Percentiles rank a stretch among this genome's conserved stretches.
Evolutionary conservation across 2,888 invertebrate species (phyloP).

Genomic region (Meiosimyza platycephala): DNA sequence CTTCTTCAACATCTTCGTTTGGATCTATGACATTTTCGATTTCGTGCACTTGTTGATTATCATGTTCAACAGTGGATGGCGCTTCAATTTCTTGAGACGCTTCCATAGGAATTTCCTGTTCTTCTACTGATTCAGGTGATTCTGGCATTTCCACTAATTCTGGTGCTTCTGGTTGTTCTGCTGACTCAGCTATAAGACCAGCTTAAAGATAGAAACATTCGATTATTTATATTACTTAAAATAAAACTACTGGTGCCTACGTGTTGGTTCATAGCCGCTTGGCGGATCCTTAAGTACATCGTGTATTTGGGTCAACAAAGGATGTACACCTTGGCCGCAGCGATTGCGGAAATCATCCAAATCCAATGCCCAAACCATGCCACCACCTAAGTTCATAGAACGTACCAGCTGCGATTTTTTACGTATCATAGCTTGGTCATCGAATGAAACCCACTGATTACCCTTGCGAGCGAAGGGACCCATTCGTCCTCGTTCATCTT

Average conservation of each 20-base stretch:
- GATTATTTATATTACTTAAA: not conserved
- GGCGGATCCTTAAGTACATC: slow-evolving; percentile 73
- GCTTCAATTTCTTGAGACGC: slow-evolving; percentile 48
- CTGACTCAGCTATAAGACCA: no score
- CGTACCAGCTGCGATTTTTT: slow-evolving; percentile 84
- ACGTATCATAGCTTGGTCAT: slow-evolving; percentile 83
- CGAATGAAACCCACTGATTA: slow-evolving; percentile 92
- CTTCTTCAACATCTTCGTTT: slow-evolving; percentile 56
- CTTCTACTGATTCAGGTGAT: slow-evolving; percentile 51
- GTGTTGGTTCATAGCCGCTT: slow-evolving; percentile 53
- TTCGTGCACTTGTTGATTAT: slow-evolving; percentile 18
- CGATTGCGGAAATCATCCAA: slow-evolving; percentile 86
- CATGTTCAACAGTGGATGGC: slow-evolving; percentile 54
- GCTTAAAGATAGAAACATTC: not conserved
- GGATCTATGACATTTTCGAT: slow-evolving; percentile 52
- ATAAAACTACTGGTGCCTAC: slow-evolving; percentile 50
- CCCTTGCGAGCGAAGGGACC: slow-evolving; percentile 90
- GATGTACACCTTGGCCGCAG: slow-evolving; percentile 84
- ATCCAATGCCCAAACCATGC: slow-evolving; percentile 93
- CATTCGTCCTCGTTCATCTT: slow-evolving; percentile 81
- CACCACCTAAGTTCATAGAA: slow-evolving; percentile 82
- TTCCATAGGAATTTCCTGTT: slow-evolving; percentile 39
- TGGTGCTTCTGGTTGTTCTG: no score
- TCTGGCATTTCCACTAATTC: no score
- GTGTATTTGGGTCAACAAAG: slow-evolving; percentile 82